A percentile compares a stretch with the other conserved stretches of the same genome.
phyloP scores from a whole-genome alignment of 2,797 vertebrate genomes.

The Poecile montanus region DNA sequence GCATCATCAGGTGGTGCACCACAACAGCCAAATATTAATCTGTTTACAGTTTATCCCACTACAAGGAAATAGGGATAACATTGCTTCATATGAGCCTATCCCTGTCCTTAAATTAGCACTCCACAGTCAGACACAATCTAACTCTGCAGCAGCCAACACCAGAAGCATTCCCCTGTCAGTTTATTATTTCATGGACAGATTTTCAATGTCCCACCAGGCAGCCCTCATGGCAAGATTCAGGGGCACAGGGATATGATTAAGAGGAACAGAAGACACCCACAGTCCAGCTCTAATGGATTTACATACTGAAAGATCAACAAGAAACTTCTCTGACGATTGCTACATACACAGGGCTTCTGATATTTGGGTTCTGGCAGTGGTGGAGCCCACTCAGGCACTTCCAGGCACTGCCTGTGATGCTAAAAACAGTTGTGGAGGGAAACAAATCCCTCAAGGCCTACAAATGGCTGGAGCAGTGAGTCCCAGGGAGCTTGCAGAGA shows the following conservation, averaged over 20 bases:
- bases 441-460: background rate
- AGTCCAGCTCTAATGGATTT: background rate
- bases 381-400: background rate
- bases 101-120: background rate
- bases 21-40: background rate
- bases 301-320: background rate
- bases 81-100: background rate
- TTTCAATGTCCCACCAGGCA: background rate
- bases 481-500: background rate
- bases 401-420: background rate
- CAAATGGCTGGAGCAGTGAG: rapidly evolving
- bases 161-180: background rate
- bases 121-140: background rate
- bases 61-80: background rate
- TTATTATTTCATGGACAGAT: background rate
- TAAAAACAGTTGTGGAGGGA: background rate
- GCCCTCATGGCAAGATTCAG: rapidly evolving
- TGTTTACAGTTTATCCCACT: background rate
- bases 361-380: background rate
- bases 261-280: background rate
- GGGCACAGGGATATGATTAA: background rate
- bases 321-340: background rate
- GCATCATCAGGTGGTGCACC: background rate
- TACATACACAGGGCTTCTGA: rapidly evolving
- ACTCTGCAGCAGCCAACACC: background rate